Evolutionary conservation across 2,888 invertebrate genomes (phyloP).

Genomic region (Drosophila ochracea): DNA sequence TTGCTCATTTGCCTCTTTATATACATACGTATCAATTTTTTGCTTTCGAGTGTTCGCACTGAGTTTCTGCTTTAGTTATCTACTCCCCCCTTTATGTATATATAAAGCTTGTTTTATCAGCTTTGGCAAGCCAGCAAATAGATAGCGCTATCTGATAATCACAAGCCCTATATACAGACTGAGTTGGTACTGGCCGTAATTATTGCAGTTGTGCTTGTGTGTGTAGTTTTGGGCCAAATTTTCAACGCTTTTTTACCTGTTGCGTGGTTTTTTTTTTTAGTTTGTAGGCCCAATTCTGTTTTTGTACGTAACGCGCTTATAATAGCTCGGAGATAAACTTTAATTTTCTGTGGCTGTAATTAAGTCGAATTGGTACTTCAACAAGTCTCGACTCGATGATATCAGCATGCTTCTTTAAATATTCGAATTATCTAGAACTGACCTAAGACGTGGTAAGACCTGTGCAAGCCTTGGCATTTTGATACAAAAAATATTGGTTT

Average conservation of each 20-base stretch:
- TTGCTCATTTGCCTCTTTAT: constrained; percentile 44
- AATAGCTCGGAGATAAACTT: constrained; percentile 40
- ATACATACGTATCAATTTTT: not conserved
- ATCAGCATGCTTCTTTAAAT: constrained; percentile 5
- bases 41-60: constrained; percentile 21
- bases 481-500: not conserved
- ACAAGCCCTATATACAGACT: constrained; percentile 13
- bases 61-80: constrained; percentile 38
- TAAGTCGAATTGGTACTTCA: constrained; percentile 19
- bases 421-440: constrained; percentile 5
- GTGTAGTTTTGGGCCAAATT: constrained; percentile 66
- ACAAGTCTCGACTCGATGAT: constrained; percentile 12
- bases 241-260: constrained; percentile 58
- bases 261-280: constrained; percentile 44
- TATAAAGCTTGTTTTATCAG: constrained; percentile 63
- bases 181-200: constrained; percentile 15
- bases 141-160: constrained; percentile 69
- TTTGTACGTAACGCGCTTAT: constrained; percentile 68
- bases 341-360: constrained; percentile 8
- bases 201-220: constrained; percentile 38
- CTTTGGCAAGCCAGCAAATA: constrained; percentile 71
- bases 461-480: not conserved
- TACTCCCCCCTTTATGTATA: constrained; percentile 3
- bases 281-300: constrained; percentile 19
- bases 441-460: constrained; percentile 6